A percentile compares a stretch with the other conserved stretches of the same genome.
Conservation (phyloP, 2,888 invertebrate species). For the Tromatobia lineatoria region DNA sequence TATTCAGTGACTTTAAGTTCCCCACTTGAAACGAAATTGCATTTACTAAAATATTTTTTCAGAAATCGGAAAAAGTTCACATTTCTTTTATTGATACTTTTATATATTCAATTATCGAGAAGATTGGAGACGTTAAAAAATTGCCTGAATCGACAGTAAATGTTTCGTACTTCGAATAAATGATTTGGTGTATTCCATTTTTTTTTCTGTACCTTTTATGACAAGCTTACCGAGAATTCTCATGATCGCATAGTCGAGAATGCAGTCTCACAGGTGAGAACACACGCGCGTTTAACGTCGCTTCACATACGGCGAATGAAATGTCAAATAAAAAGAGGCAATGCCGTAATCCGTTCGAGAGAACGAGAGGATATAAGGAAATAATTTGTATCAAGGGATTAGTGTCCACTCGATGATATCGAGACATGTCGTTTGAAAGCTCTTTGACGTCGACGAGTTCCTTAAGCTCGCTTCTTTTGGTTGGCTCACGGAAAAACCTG, state of each 20-base stretch:
- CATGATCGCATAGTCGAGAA: slow-evolving; percentile 60
- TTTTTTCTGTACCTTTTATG: slow-evolving; percentile 13
- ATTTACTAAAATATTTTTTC: too few relatives aligned
- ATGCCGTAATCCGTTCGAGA: slow-evolving; percentile 6
- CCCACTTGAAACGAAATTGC: too few relatives aligned
- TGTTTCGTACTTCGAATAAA: too few relatives aligned
- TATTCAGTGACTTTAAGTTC: too few relatives aligned
- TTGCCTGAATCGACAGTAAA: too few relatives aligned
- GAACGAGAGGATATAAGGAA: slow-evolving; percentile 42
- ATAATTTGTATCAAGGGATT: slow-evolving; percentile 69
- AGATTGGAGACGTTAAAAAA: too few relatives aligned
- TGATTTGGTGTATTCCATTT: too few relatives aligned
- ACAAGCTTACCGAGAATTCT: slow-evolving; percentile 5
- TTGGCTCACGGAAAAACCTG: slow-evolving; percentile 26
- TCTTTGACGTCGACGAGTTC: slow-evolving; percentile 49
- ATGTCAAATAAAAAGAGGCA: slow-evolving; percentile 34
- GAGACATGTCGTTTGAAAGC: slow-evolving; percentile 57
- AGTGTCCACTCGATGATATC: slow-evolving; percentile 40
- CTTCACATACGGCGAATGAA: slow-evolving; percentile 46
- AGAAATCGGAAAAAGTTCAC: too few relatives aligned
- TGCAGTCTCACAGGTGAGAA: slow-evolving; percentile 44
- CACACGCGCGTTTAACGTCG: slow-evolving; percentile 48
- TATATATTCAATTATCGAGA: too few relatives aligned
- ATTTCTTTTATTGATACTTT: too few relatives aligned
- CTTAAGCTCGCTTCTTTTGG: slow-evolving; percentile 45